Conservation (phyloP, 2,888 invertebrate genomes). For the Pandemis cinnamomeana region DNA sequence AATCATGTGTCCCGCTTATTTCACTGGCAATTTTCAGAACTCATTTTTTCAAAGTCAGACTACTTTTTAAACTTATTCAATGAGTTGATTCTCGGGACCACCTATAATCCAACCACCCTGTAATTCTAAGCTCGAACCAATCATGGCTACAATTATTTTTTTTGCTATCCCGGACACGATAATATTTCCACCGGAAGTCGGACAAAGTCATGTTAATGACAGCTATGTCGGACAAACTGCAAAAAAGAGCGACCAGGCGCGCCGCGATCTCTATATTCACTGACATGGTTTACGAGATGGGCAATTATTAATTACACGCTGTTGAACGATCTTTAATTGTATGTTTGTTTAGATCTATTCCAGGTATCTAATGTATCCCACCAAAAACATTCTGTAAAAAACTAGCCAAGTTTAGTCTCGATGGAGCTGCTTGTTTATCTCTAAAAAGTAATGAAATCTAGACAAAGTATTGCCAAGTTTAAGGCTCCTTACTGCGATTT, state of each 20-base stretch:
- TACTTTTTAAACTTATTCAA: too few species aligned
- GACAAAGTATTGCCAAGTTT: too few species aligned
- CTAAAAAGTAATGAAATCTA: too few species aligned
- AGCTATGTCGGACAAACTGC: slow-evolving; percentile 7
- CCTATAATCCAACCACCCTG: not conserved
- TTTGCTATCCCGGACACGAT: not conserved
- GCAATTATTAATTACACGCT: slow-evolving; percentile 23
- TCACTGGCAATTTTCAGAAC: too few species aligned
- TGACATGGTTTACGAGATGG: slow-evolving; percentile 22
- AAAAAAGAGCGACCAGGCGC: slow-evolving; percentile 23
- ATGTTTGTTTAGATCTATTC: slow-evolving; percentile 16
- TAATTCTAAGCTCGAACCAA: not conserved
- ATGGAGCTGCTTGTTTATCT: too few species aligned
- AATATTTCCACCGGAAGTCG: slow-evolving; percentile 12
- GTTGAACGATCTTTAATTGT: slow-evolving; percentile 31
- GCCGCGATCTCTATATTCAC: slow-evolving; percentile 33
- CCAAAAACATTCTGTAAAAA: too few species aligned
- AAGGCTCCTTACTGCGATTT: too few species aligned
- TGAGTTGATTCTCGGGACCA: too few species aligned
- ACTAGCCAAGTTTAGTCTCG: too few species aligned
- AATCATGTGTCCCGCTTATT: too few species aligned
- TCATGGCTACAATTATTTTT: not conserved
- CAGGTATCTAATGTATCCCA: too few species aligned
- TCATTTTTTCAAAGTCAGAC: too few species aligned
- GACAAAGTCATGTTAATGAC: slow-evolving; percentile 15